Conservation (phyloP, 2,888 invertebrate species). For the Mimas tiliae region DNA sequence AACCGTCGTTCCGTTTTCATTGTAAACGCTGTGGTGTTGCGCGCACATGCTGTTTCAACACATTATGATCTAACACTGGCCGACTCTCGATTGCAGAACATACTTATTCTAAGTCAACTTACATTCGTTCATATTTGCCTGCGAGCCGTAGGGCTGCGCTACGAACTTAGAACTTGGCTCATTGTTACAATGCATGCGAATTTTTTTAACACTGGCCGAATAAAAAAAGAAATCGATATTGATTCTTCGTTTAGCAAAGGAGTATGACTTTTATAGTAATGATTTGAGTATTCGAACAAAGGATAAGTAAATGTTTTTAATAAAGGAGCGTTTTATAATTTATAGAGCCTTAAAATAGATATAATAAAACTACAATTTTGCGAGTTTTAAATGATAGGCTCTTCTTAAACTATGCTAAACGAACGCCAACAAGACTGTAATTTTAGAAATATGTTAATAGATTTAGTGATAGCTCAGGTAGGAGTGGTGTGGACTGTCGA, state of each 20-base stretch:
- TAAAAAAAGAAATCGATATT: constrained; percentile 12
- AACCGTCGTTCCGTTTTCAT: constrained; percentile 64
- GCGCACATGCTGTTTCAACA: constrained; percentile 83
- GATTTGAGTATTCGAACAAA: background rate
- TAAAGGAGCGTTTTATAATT: background rate
- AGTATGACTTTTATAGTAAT: background rate
- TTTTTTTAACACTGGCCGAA: constrained; percentile 2
- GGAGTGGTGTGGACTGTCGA: too few relatives aligned
- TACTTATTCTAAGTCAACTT: constrained; percentile 85
- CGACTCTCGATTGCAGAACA: constrained; percentile 83
- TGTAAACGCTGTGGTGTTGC: constrained; percentile 68
- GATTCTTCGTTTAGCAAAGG: background rate
- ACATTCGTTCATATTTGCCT: constrained; percentile 86
- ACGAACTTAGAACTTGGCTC: constrained; percentile 53
- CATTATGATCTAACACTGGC: constrained; percentile 85
- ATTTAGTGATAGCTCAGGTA: too few relatives aligned
- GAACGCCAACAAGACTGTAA: background rate
- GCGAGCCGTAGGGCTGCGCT: constrained; percentile 81
- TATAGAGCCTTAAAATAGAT: background rate
- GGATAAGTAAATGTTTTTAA: too few relatives aligned
- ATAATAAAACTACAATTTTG: background rate
- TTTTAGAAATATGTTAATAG: background rate
- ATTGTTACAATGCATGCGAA: constrained; percentile 18
- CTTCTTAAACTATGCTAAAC: background rate
- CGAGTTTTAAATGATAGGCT: background rate